phyloP scores from a whole-genome alignment of 1,140 invertebrate species.

The Bombus waltoni region DNA sequence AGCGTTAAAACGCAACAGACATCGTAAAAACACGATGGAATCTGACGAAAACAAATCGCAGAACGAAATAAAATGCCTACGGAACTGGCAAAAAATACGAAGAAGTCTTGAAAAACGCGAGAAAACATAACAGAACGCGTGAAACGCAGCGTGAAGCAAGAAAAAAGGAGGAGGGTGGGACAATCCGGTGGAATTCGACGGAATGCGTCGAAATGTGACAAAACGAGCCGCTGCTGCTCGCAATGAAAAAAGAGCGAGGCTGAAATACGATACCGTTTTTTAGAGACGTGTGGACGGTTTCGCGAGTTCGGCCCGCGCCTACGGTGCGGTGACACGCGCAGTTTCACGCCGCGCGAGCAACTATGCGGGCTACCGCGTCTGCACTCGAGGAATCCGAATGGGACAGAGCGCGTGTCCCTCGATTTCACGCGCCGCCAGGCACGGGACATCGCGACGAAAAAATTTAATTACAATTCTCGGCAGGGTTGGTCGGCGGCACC shows the following conservation, averaged over 20 bases:
- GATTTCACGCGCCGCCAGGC: constrained; percentile 61
- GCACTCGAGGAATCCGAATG: constrained; percentile 66
- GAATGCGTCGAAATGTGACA: background rate
- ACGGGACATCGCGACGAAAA: constrained; percentile 58
- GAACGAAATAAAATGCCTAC: background rate
- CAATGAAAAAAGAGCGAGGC: background rate
- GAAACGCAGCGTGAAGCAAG: background rate
- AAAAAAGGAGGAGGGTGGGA: background rate
- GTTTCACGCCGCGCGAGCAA: constrained; percentile 63
- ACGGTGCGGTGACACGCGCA: constrained; percentile 44
- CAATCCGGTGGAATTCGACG: background rate
- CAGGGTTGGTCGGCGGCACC: background rate
- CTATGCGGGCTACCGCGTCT: constrained; percentile 59
- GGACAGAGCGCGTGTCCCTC: constrained; percentile 54
- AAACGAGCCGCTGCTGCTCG: too few relatives aligned
- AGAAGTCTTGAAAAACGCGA: background rate
- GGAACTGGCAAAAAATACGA: too few relatives aligned
- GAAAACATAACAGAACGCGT: too few relatives aligned
- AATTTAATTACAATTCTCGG: constrained; percentile 63
- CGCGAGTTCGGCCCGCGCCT: too few relatives aligned
- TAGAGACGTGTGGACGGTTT: background rate
- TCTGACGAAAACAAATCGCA: background rate
- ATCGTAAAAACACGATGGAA: background rate
- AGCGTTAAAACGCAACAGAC: background rate
- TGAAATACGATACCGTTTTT: background rate